Conservation (phyloP, 2,888 invertebrate genomes). For the Halictus quadricinctus region DNA sequence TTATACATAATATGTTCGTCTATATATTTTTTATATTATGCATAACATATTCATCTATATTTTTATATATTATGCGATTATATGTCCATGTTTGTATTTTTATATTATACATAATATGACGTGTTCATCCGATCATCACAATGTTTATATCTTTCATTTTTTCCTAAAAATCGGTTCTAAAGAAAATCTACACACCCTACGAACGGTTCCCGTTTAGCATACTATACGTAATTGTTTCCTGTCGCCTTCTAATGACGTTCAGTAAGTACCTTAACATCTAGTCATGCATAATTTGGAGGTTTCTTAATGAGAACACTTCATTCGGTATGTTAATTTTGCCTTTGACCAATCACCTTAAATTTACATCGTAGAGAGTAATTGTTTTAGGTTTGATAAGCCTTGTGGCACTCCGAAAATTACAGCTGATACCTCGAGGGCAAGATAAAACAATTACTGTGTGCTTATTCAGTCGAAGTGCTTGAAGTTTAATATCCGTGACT, state of each 20-base stretch:
- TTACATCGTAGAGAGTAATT: slow-evolving; percentile 1
- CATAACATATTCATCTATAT: too few relatives aligned
- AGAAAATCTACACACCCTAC: background rate
- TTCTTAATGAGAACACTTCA: background rate
- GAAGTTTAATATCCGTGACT: background rate
- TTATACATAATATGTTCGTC: too few relatives aligned
- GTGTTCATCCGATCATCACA: too few relatives aligned
- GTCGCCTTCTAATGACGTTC: background rate
- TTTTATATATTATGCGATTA: too few relatives aligned
- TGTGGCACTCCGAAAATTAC: background rate
- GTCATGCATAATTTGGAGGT: background rate
- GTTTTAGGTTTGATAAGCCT: slow-evolving; percentile 1
- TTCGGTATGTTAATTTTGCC: background rate
- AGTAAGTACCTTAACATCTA: background rate
- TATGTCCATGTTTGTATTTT: too few relatives aligned
- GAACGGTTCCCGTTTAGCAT: background rate
- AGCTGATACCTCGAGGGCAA: background rate
- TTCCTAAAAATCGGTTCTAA: too few relatives aligned
- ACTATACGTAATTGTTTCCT: background rate
- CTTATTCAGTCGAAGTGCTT: background rate
- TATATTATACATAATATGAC: too few relatives aligned
- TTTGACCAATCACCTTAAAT: slow-evolving; percentile 11
- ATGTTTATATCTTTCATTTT: too few relatives aligned
- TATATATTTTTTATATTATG: too few relatives aligned
- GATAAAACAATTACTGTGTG: background rate